Evolutionary conservation across 1,140 invertebrate genomes (phyloP).

Genomic region (Nasonia giraulti): DNA sequence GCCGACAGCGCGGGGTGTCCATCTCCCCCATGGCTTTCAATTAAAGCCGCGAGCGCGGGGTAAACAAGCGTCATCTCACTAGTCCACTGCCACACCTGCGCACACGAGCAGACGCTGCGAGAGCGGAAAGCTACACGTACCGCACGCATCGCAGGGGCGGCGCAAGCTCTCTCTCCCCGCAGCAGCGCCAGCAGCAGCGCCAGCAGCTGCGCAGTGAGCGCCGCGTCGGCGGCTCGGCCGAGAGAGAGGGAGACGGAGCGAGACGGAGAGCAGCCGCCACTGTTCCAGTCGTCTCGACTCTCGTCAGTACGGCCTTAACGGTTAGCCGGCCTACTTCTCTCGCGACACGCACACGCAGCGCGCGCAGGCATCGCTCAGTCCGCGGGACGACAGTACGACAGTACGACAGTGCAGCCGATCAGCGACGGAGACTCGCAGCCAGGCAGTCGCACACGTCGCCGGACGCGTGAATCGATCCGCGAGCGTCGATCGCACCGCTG

Average conservation of each 20-base stretch:
- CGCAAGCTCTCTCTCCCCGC: not conserved
- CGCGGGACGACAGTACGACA: slow-evolving; percentile 12
- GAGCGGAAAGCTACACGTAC: not conserved
- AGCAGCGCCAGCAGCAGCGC: too few species aligned
- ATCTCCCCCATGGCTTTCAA: not conserved
- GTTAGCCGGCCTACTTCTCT: slow-evolving; percentile 70
- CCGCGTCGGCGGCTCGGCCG: slow-evolving; percentile 5
- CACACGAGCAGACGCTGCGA: not conserved
- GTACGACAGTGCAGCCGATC: too few species aligned
- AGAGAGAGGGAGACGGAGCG: slow-evolving; percentile 11
- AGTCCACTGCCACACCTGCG: not conserved
- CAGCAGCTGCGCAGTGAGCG: slow-evolving; percentile 23
- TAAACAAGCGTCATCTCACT: not conserved
- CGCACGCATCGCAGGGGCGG: not conserved
- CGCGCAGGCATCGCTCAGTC: slow-evolving; percentile 8
- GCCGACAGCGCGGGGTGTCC: too few species aligned
- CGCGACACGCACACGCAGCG: slow-evolving; percentile 31
- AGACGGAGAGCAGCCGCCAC: slow-evolving; percentile 53
- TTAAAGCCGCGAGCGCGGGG: not conserved
- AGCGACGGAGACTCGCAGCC: not conserved
- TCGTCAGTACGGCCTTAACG: slow-evolving; percentile 72
- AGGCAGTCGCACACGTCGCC: too few species aligned
- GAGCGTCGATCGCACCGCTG: too few species aligned
- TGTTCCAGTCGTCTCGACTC: slow-evolving; percentile 54
- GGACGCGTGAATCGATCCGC: too few species aligned